Conservation (phyloP, 2,888 invertebrate genomes). For the Apantesis nais region DNA sequence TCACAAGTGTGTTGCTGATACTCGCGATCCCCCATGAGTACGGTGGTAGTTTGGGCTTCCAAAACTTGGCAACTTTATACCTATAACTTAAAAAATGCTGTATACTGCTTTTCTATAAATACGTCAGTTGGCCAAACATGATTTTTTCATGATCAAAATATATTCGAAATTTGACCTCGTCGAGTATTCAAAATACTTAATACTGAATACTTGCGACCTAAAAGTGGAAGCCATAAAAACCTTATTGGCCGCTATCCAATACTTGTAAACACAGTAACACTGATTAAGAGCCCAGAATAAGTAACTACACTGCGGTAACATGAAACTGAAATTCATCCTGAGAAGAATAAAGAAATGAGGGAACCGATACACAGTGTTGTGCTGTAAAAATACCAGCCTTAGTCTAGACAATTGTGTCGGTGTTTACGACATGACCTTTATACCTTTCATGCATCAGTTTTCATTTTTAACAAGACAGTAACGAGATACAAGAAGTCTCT, state of each 20-base stretch:
- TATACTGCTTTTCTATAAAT: too few species aligned
- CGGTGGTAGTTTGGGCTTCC: too few species aligned
- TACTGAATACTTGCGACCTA: neutral
- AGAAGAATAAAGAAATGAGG: neutral
- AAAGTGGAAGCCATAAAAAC: neutral
- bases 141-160: neutral
- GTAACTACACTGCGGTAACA: neutral
- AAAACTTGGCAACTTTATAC: too few species aligned
- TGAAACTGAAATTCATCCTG: neutral
- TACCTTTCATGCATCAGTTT: slow-evolving; percentile 47
- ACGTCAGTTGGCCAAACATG: neutral
- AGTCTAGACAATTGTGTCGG: slow-evolving; percentile 30
- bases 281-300: neutral
- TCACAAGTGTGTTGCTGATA: too few species aligned
- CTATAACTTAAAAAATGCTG: too few species aligned
- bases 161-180: neutral
- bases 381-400: neutral
- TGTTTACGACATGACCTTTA: slow-evolving; percentile 35
- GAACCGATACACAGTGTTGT: neutral
- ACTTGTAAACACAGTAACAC: neutral
- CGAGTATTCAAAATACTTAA: neutral
- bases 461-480: slow-evolving; percentile 49
- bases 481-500: slow-evolving; percentile 23
- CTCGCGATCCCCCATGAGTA: too few species aligned
- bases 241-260: neutral